phyloP scores from a whole-genome alignment of 2,888 invertebrate species.

The Scaptomyza tumidula region DNA sequence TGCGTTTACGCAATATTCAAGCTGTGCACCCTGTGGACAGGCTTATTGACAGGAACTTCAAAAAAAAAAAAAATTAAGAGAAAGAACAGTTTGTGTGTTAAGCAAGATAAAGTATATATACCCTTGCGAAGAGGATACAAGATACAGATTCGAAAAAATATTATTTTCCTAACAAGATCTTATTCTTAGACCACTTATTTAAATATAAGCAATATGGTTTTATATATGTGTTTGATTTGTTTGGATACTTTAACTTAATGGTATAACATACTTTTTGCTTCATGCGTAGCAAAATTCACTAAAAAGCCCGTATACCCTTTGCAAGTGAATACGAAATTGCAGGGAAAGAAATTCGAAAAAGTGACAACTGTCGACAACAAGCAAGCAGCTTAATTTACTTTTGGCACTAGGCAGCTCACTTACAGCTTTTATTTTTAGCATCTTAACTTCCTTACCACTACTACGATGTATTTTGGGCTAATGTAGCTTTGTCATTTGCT shows the following conservation, averaged over 20 bases:
- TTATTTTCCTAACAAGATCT: no score
- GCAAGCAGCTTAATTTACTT: constrained; percentile 55
- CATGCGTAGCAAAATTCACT: not conserved
- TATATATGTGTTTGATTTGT: not conserved
- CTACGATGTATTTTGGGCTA: constrained; percentile 28
- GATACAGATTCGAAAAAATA: no score
- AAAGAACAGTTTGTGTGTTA: not conserved
- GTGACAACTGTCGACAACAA: constrained; percentile 22
- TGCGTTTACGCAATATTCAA: constrained; percentile 58
- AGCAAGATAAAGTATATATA: not conserved
- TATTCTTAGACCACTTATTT: no score
- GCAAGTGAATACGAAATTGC: not conserved
- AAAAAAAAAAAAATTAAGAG: constrained; percentile 10
- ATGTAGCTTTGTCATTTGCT: constrained; percentile 50
- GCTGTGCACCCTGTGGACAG: constrained; percentile 9
- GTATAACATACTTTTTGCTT: no score
- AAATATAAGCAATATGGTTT: no score
- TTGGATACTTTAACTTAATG: no score
- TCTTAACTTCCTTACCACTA: not conserved
- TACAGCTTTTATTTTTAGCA: not conserved
- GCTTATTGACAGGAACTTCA: constrained; percentile 21
- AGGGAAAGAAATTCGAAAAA: constrained; percentile 4
- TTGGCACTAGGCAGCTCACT: constrained; percentile 16
- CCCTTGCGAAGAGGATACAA: not conserved
- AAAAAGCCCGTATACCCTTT: not conserved